Base-by-base conservation (phyloP, 1,140 invertebrate species). In the Drosophila guanche region DNA sequence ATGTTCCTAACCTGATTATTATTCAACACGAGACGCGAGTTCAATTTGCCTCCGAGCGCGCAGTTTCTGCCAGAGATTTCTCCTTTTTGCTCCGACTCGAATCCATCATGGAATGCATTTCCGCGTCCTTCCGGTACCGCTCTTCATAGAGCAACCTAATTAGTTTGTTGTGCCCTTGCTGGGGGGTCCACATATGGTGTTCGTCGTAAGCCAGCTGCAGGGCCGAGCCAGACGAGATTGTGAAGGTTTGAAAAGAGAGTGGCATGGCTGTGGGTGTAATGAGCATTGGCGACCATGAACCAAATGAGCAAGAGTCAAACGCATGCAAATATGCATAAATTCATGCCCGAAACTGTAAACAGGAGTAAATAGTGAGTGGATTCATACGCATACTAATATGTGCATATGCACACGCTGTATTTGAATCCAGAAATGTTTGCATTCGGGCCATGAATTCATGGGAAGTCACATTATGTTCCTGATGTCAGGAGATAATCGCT, bases 1-100 rank as follows among this genome's bases (percentile, higher is more conserved):
- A 71, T 59, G 63, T 79, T 69, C 42, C 58, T 62, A 54, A 67
- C 54, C 76, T 78, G 72, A 66, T 78, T 78, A 78, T 66, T 78
- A 76, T 78, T 72, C 76, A 78, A 67, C 40, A 71, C 60, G 56
- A 57, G 62, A 57, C 72, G 27, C 60, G 27, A 55, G 42, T 56
- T 57, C 65, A 59, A 51, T 68, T 62, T 10, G 33, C 10, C 3
- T 4, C 33, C 8, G 33, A 37, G 33, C 33, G 33, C 62, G 69
- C 47, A 62, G 59, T 58, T 37, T 60, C 67, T 61, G 62, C 57
- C 52, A 12, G 10, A 37, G 42, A 16, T 7, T 7, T 14, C 20
- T 40, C 4, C 40, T 27, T 14, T 20, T 29, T 16, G 41, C 27
- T 37, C 3, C 40, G 7, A 27, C 42, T 51, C 40, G 7, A 27